A percentile compares a stretch with the other conserved stretches of the same genome.
Conservation (phyloP, 1,140 invertebrate species). For the Pteromalus puparum region DNA sequence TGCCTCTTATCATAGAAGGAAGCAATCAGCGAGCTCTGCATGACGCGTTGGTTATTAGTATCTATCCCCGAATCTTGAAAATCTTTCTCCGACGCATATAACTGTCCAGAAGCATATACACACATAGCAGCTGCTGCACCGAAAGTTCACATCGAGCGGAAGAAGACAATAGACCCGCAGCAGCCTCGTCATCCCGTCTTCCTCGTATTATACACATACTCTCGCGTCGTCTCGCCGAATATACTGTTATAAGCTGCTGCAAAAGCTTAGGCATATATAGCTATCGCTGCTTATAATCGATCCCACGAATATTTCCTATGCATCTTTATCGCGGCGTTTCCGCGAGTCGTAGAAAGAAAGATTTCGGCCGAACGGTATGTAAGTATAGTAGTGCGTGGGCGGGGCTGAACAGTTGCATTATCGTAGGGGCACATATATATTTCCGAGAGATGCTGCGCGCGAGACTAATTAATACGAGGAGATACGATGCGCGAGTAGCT, state of each 20-base stretch:
- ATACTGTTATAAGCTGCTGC: conserved; percentile 42
- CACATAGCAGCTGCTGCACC: background rate
- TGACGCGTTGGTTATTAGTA: background rate
- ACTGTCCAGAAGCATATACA: conserved; percentile 41
- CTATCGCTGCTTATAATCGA: conserved; percentile 62
- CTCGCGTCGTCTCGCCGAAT: background rate
- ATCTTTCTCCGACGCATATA: background rate
- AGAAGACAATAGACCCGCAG: conserved; percentile 48
- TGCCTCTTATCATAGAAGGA: background rate
- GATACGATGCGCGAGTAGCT: too few relatives aligned
- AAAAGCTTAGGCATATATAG: background rate
- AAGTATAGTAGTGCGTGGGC: background rate
- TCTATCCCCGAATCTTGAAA: background rate
- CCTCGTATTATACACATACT: too few relatives aligned
- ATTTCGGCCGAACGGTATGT: conserved; percentile 13
- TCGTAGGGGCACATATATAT: background rate
- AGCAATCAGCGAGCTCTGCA: background rate
- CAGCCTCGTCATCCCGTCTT: background rate
- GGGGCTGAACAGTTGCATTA: background rate
- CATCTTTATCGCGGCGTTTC: conserved; percentile 30
- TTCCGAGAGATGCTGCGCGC: background rate
- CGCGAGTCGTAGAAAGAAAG: background rate
- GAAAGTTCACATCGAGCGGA: conserved; percentile 47
- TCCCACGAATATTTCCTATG: conserved; percentile 55
- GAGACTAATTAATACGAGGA: background rate